Evolutionary conservation across 2,888 invertebrate species (phyloP).

Genomic region (Caenorhabditis sp.): DNA sequence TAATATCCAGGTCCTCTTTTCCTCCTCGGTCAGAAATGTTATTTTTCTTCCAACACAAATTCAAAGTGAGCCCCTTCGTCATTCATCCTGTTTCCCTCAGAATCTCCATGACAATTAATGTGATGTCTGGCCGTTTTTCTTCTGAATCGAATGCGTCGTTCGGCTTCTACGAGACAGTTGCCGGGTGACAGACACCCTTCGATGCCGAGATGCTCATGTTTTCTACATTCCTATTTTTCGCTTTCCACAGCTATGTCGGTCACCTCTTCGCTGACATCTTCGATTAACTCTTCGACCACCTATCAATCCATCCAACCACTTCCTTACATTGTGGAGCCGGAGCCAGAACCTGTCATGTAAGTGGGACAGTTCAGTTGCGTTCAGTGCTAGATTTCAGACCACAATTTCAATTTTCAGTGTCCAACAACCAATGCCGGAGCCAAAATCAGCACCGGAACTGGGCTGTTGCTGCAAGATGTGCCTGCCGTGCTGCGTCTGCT

Average conservation of each 20-base stretch:
- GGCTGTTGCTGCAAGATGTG: constrained; percentile 25
- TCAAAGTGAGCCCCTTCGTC: too few relatives aligned
- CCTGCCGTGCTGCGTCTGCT: constrained; percentile 20
- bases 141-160: not conserved
- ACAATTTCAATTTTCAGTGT: not conserved
- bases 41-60: too few relatives aligned
- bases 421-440: not conserved
- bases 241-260: not conserved
- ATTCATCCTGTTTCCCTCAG: too few relatives aligned
- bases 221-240: not conserved
- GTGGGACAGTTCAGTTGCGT: not conserved
- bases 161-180: not conserved
- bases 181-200: constrained; percentile 2
- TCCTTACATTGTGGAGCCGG: not conserved
- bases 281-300: not conserved
- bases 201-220: too few relatives aligned
- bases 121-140: not conserved
- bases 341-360: constrained; percentile 2
- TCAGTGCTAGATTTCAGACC: too few relatives aligned
- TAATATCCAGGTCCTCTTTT: too few relatives aligned
- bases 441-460: not conserved
- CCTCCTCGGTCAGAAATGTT: too few relatives aligned
- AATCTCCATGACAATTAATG: not conserved
- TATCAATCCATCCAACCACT: not conserved
- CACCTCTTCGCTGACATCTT: too few relatives aligned